Evolutionary conservation across 1,140 invertebrate genomes (phyloP).

Genomic region (Trachelipus rathkii): DNA sequence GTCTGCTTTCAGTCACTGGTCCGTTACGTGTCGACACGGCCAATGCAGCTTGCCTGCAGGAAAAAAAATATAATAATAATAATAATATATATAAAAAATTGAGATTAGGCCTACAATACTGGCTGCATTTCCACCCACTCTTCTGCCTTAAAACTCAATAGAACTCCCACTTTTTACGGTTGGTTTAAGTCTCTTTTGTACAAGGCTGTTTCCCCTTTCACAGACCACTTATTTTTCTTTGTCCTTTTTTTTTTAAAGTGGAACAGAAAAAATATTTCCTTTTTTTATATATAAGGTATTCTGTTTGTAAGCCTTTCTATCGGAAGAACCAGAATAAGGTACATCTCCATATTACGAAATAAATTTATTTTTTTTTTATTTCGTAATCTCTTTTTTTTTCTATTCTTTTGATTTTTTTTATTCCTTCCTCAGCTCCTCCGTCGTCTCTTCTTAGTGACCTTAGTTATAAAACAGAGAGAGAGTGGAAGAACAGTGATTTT

Average conservation of each 20-base stretch:
- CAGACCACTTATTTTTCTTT: not conserved
- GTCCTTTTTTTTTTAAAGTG: not conserved
- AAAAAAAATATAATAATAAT: not conserved
- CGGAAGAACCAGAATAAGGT: not conserved
- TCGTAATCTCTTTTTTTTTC: too few relatives aligned
- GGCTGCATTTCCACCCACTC: slow-evolving; percentile 5
- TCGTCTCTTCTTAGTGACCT: too few relatives aligned
- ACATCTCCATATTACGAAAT: slow-evolving; percentile 7
- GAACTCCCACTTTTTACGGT: slow-evolving; percentile 11
- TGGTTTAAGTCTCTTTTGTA: slow-evolving; percentile 7
- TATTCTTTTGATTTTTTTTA: too few relatives aligned
- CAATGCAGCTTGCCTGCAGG: slow-evolving; percentile 1
- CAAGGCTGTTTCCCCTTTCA: not conserved
- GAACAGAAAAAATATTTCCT: not conserved
- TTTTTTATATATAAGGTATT: not conserved
- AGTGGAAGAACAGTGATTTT: too few relatives aligned
- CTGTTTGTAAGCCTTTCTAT: not conserved
- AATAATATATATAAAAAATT: slow-evolving; percentile 7
- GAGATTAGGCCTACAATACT: slow-evolving; percentile 12
- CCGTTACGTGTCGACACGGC: not conserved
- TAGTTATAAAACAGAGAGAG: too few relatives aligned
- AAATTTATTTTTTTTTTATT: not conserved
- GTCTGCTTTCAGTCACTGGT: not conserved
- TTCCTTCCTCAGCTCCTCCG: too few relatives aligned
- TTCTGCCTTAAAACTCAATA: slow-evolving; percentile 7